phyloP scores from a whole-genome alignment of 2,113 vertebrate genomes.

The Tringa solitaria region DNA sequence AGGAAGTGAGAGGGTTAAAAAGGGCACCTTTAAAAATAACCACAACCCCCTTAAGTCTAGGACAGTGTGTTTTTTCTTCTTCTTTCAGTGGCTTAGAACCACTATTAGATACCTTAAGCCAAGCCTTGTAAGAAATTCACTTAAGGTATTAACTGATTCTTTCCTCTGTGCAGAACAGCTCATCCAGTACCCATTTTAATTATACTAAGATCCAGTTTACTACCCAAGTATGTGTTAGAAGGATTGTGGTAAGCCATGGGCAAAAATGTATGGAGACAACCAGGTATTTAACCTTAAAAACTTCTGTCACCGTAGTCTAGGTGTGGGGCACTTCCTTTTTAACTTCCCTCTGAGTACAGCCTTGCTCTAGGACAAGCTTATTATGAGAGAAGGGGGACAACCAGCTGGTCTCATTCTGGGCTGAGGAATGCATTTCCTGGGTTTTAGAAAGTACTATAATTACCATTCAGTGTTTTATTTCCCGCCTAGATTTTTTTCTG shows the following conservation, averaged over 20 bases:
- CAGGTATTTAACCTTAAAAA: neutral
- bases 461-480: neutral
- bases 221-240: neutral
- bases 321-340: neutral
- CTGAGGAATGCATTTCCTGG: neutral
- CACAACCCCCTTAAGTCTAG: rapidly evolving
- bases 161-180: neutral
- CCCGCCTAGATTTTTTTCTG: neutral
- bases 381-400: neutral
- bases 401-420: neutral
- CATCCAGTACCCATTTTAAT: neutral
- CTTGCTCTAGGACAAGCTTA: neutral
- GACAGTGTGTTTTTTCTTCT: neutral
- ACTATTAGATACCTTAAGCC: neutral
- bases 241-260: neutral
- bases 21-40: neutral
- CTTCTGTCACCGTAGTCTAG: neutral
- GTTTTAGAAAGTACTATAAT: neutral
- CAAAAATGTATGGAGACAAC: neutral
- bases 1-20: neutral
- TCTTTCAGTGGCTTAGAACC: neutral
- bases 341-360: neutral
- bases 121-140: neutral
- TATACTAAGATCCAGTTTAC: neutral
- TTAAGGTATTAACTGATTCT: neutral